Evolutionary conservation across 2,797 vertebrate genomes (phyloP).

Genomic region (Tauraco hartlaubi): DNA sequence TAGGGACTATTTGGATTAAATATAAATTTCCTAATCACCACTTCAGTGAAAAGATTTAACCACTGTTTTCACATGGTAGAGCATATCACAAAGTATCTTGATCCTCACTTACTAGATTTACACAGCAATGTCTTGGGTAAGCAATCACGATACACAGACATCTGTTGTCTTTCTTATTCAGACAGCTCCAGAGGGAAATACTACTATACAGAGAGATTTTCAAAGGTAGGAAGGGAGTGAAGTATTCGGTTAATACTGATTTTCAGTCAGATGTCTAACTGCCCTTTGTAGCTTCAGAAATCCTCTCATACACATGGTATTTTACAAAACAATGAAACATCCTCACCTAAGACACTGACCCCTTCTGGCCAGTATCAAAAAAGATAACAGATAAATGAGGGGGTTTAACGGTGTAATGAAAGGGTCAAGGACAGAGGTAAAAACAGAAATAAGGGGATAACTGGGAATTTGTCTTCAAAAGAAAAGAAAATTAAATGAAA

Average conservation of each 20-base stretch:
- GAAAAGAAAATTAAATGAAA: neutral
- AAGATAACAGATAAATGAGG: neutral
- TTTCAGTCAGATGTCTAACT: constrained; percentile 20
- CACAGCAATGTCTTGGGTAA: constrained; percentile 36
- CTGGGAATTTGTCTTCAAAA: neutral
- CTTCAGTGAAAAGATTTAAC: constrained; percentile 38
- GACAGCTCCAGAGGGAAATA: constrained; percentile 52
- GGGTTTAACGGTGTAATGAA: neutral
- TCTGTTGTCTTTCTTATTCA: constrained; percentile 56
- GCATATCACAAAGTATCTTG: constrained; percentile 46
- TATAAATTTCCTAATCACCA: constrained; percentile 54
- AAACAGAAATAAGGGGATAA: neutral
- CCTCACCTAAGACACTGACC: neutral
- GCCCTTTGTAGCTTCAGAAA: constrained; percentile 22
- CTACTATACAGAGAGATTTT: constrained; percentile 34
- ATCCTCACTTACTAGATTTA: constrained; percentile 42
- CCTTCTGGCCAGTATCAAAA: neutral
- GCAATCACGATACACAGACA: constrained; percentile 17
- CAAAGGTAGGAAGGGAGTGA: constrained; percentile 30
- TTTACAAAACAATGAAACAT: neutral
- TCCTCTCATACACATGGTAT: neutral
- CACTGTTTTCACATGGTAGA: constrained; percentile 27
- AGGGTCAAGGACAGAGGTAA: neutral
- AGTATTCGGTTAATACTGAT: constrained; percentile 22
- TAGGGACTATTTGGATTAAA: constrained; percentile 45